Conservation (phyloP, 2,113 vertebrate species). For the Sus scrofa region T2T-Sscrofa CM000817.6:17528001-17528500, state of each 20-base stretch:
- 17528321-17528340: slow-evolving; percentile 14
- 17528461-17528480: not conserved
- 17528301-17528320: not conserved
- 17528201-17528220: not conserved
- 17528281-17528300: not conserved
- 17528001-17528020: not conserved
- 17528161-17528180: not conserved
- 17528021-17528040: not conserved
- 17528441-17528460: no score
- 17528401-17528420: not conserved
- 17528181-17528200: not conserved
- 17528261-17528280: not conserved
- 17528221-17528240: not conserved
- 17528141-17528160: not conserved
- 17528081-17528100: no score
- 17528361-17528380: not conserved
- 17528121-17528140: not conserved
- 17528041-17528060: no score
- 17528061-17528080: no score
- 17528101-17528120: no score
- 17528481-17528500: not conserved
- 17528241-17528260: not conserved
- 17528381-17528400: not conserved
- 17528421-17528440: not conserved
- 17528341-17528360: not conserved